Evolutionary conservation across 2,888 invertebrate genomes (phyloP).

Genomic region (Agrotis puta): DNA sequence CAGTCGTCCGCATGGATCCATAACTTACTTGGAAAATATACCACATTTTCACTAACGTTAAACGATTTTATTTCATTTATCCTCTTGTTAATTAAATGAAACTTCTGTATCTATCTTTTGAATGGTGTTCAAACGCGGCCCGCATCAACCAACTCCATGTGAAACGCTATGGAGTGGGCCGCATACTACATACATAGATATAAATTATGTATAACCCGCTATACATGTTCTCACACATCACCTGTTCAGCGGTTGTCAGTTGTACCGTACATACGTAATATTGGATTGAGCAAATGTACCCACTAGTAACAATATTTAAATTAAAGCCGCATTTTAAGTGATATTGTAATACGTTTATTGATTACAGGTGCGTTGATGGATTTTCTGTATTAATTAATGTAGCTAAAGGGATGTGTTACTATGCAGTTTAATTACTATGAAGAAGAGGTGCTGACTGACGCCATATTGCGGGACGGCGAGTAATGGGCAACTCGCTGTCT

Average conservation of each 20-base stretch:
- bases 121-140: constrained; percentile 31
- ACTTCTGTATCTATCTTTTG: constrained; percentile 13
- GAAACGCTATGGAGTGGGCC: constrained; percentile 32
- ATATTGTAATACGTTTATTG: constrained; percentile 21
- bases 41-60: too few species aligned
- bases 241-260: constrained; percentile 46
- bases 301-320: constrained; percentile 3
- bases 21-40: too few species aligned
- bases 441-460: too few species aligned
- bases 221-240: constrained; percentile 58
- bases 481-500: too few species aligned
- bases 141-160: constrained; percentile 53
- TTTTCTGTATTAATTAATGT: not conserved
- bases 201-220: constrained; percentile 22
- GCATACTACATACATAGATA: constrained; percentile 4
- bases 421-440: too few species aligned
- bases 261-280: constrained; percentile 39
- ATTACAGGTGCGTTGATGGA: not conserved
- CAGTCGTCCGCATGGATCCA: too few species aligned
- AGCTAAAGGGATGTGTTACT: not conserved
- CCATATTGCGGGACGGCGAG: too few species aligned
- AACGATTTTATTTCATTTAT: too few species aligned
- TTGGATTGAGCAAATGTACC: constrained; percentile 16
- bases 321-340: constrained; percentile 16
- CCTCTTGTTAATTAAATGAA: too few species aligned